Evolutionary conservation across 2,888 invertebrate species (phyloP).

Genomic region (Cremastobaeus sp.): DNA sequence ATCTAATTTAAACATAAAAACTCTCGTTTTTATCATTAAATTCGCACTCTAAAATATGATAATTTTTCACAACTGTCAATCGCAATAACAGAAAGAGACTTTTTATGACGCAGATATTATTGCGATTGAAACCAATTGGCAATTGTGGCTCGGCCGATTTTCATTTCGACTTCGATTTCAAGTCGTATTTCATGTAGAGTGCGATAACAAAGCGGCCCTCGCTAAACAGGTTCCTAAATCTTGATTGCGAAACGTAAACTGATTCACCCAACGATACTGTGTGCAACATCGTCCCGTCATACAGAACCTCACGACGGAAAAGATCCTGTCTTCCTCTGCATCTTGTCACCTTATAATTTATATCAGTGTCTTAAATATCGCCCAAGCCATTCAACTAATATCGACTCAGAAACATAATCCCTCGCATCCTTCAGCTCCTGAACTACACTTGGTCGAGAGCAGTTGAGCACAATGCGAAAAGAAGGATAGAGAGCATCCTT

Average conservation of each 20-base stretch:
- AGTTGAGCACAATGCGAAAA: too few relatives aligned
- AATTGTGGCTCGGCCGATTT: too few relatives aligned
- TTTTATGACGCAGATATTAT: too few relatives aligned
- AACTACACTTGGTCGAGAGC: conserved; percentile 6
- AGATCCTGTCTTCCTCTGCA: conserved; percentile 26
- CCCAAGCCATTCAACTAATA: conserved; percentile 15
- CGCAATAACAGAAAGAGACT: too few relatives aligned
- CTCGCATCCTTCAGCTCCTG: conserved; percentile 3
- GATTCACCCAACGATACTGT: conserved; percentile 11
- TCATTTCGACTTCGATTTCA: too few relatives aligned
- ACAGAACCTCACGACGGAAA: conserved; percentile 2
- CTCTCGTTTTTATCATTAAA: too few relatives aligned
- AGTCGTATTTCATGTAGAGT: too few relatives aligned
- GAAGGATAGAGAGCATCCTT: too few relatives aligned
- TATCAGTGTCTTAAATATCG: conserved; percentile 29
- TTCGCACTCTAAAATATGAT: too few relatives aligned
- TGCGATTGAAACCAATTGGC: too few relatives aligned
- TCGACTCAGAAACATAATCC: conserved; percentile 27
- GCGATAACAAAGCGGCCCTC: background rate
- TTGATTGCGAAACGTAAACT: conserved; percentile 2
- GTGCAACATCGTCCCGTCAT: background rate
- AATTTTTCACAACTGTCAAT: too few relatives aligned
- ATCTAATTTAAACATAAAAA: too few relatives aligned
- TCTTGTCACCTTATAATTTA: conserved; percentile 25
- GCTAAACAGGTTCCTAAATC: conserved; percentile 9